Conservation (phyloP, 2,113 vertebrate species). For the Hassar affinis region DNA sequence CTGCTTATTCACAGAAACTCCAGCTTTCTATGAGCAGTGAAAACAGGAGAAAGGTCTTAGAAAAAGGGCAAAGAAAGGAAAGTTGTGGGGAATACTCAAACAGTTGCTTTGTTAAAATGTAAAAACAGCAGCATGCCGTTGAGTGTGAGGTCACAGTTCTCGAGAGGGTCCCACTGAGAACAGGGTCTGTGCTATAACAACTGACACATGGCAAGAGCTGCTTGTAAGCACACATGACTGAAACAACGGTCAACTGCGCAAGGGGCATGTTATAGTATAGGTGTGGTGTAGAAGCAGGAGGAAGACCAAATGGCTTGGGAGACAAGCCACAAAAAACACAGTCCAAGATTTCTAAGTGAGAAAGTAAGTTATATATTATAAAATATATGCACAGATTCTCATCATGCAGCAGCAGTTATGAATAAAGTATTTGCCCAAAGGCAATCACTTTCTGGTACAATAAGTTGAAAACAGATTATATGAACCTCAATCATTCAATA, state of each 20-base stretch:
- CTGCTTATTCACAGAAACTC: neutral
- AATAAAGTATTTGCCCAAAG: neutral
- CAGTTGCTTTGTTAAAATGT: slow-evolving; percentile 26
- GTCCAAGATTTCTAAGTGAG: neutral
- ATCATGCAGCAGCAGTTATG: neutral
- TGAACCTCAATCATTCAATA: neutral
- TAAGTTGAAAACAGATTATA: neutral
- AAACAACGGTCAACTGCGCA: neutral
- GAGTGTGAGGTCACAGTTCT: neutral
- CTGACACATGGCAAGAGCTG: neutral
- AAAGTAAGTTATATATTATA: neutral
- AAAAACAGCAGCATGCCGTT: neutral
- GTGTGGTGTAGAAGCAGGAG: neutral
- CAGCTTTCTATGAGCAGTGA: neutral
- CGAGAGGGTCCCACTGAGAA: slow-evolving; percentile 9
- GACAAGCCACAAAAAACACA: neutral
- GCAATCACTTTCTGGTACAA: neutral
- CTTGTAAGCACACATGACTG: slow-evolving; percentile 8
- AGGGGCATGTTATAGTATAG: neutral
- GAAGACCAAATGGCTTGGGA: neutral
- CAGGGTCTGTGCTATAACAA: slow-evolving; percentile 1
- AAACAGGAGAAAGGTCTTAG: neutral
- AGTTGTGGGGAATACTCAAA: slow-evolving; percentile 14
- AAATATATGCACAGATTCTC: neutral
- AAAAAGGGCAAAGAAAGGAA: neutral